Evolutionary conservation across 37 sponge, comb jelly and placozoan species (phyloP).

Genomic region (Eunapius fragilis): DNA sequence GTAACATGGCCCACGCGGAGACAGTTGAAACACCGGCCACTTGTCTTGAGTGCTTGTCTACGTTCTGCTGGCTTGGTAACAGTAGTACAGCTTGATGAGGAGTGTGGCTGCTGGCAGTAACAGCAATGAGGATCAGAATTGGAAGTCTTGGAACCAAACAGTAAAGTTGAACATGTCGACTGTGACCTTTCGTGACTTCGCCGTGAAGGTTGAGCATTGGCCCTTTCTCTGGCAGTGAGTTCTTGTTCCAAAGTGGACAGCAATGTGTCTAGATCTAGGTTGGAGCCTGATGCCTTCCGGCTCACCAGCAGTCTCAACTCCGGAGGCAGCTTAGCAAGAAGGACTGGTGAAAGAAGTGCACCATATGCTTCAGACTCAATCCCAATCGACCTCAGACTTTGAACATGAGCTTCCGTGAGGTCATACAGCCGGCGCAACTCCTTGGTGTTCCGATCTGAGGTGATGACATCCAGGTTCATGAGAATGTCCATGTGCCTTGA

Average conservation of each 20-base stretch:
- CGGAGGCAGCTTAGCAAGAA: slow-evolving; percentile 15
- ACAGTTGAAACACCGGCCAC: slow-evolving; percentile 53
- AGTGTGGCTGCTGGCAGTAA: slow-evolving; percentile 49
- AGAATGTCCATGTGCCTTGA: slow-evolving; percentile 4
- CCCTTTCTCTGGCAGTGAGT: slow-evolving; percentile 21
- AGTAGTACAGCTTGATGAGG: background rate
- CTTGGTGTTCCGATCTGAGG: background rate
- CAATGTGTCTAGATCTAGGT: background rate
- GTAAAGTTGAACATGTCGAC: slow-evolving; percentile 1
- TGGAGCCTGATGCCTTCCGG: background rate
- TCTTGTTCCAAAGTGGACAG: slow-evolving; percentile 32
- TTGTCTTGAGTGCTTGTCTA: slow-evolving; percentile 20
- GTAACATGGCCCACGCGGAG: slow-evolving; percentile 34
- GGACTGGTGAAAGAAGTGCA: background rate
- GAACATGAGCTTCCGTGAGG: background rate
- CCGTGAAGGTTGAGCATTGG: background rate
- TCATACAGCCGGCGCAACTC: background rate
- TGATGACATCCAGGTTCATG: background rate
- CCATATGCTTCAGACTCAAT: background rate
- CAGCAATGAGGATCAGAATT: background rate
- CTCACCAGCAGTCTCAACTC: slow-evolving; percentile 1
- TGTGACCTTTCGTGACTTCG: background rate
- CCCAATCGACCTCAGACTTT: slow-evolving; percentile 3
- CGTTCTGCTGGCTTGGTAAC: slow-evolving; percentile 9
- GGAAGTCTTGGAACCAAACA: slow-evolving; percentile 10